These are phyloP conservation scores for Rutpela maculata DNA, from an alignment of 2,888 invertebrate genomes.

Conservation along the genomic window DNA sequence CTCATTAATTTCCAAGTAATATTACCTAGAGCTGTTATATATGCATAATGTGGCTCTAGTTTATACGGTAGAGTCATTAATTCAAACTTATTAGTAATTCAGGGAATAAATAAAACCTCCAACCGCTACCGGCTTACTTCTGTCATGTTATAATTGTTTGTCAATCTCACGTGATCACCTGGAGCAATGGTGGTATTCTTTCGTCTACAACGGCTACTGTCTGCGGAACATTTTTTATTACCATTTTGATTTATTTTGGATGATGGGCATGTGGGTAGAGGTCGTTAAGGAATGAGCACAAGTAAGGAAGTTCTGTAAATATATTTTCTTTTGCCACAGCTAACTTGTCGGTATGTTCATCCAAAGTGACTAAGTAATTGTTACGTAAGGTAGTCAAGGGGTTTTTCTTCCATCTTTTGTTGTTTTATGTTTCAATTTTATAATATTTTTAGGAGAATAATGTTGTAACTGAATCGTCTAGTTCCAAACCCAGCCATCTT, in stretches of 20 bases:
- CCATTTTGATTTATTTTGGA: slow-evolving; percentile 52
- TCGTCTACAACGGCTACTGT: slow-evolving; percentile 53
- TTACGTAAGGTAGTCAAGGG: background rate
- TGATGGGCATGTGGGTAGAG: slow-evolving; percentile 46
- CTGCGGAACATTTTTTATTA: slow-evolving; percentile 50
- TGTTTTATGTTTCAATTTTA: too few species aligned
- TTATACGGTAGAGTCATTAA: slow-evolving; percentile 56
- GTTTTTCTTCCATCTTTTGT: too few species aligned
- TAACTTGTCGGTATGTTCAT: background rate
- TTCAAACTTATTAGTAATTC: slow-evolving; percentile 61
- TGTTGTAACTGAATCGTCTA: too few species aligned
- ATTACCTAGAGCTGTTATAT: slow-evolving; percentile 55
- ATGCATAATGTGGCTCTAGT: slow-evolving; percentile 57
- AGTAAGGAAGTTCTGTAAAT: background rate
- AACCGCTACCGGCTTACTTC: slow-evolving; percentile 64
- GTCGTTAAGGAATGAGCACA: slow-evolving; percentile 5
- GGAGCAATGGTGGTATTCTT: slow-evolving; percentile 50
- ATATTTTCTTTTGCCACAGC: background rate
- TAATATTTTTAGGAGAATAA: too few species aligned
- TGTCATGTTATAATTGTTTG: slow-evolving; percentile 67
- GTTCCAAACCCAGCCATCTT: too few species aligned
- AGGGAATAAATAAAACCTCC: slow-evolving; percentile 60
- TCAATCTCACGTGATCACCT: slow-evolving; percentile 63
- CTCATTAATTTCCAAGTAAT: slow-evolving; percentile 59
- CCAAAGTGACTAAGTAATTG: background rate